Percentiles rank a stretch among this genome's conserved stretches.
Evolutionary conservation across 2,113 vertebrate species (phyloP).

Genomic region (Hemichromis elongatus): DNA sequence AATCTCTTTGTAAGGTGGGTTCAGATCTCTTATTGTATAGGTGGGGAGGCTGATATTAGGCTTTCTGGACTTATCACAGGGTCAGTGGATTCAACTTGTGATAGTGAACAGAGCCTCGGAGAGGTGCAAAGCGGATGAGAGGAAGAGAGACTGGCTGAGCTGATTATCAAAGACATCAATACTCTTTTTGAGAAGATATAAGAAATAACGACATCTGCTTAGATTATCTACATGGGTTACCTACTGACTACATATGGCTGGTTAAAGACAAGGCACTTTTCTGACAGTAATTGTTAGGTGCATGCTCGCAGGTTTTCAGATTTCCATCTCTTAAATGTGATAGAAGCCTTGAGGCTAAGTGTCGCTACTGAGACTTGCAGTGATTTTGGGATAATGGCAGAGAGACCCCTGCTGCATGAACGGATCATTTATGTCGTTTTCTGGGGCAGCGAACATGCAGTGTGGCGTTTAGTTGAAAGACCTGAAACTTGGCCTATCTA

Average conservation of each 20-base stretch:
- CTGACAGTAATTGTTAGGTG: neutral
- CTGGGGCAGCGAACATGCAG: neutral
- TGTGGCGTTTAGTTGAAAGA: neutral
- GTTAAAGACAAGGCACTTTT: neutral
- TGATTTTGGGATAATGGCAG: neutral
- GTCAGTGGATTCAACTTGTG: conserved; percentile 8
- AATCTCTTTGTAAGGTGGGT: conserved; percentile 5
- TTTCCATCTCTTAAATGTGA: neutral
- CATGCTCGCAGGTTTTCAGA: neutral
- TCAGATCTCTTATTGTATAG: conserved; percentile 45
- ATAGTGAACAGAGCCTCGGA: conserved; percentile 24
- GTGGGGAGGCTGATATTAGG: conserved; percentile 31
- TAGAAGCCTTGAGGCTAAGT: neutral
- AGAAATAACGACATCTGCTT: neutral
- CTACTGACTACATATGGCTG: neutral
- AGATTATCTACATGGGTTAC: neutral
- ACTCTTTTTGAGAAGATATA: neutral
- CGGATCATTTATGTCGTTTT: neutral
- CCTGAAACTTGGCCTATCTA: neutral
- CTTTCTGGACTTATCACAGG: conserved; percentile 5
- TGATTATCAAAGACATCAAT: neutral
- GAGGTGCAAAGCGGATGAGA: neutral
- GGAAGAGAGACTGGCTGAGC: neutral
- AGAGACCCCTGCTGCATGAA: neutral
- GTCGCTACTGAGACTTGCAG: neutral